These are phyloP conservation scores for Camelus dromedarius DNA, from an alignment of 2,113 vertebrate genomes.

Conservation along the genomic window DNA sequence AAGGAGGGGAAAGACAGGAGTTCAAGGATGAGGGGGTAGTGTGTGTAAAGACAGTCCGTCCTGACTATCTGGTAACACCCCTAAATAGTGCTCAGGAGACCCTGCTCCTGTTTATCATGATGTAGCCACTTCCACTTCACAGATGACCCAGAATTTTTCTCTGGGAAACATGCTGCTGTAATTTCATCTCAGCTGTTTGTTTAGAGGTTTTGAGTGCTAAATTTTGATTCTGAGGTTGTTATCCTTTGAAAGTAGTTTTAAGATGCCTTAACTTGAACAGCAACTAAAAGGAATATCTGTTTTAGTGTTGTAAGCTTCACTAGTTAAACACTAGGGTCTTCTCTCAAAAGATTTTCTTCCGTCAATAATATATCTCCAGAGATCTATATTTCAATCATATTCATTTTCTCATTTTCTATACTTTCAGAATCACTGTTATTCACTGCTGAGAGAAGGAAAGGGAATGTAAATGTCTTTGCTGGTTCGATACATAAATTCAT, in stretches of 20 bases:
- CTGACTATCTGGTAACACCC: not conserved
- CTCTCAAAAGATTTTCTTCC: not conserved
- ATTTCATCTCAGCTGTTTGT: constrained; percentile 61
- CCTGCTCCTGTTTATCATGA: not conserved
- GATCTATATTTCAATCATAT: not conserved
- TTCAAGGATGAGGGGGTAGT: not conserved
- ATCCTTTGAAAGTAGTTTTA: constrained; percentile 60
- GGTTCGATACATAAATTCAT: not conserved
- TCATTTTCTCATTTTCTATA: not conserved
- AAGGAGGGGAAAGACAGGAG: not conserved
- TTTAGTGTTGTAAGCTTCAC: not conserved
- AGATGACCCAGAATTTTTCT: not conserved
- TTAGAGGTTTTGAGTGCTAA: constrained; percentile 61
- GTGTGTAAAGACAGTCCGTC: not conserved
- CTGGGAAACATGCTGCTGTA: not conserved
- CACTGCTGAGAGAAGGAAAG: not conserved
- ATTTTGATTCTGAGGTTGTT: constrained; percentile 48
- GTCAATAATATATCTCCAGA: not conserved
- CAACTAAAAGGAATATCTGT: not conserved
- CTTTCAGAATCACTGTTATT: not conserved
- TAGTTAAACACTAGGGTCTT: not conserved
- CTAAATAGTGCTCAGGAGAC: not conserved
- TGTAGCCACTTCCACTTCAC: not conserved
- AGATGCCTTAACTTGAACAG: not conserved
- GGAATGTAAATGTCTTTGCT: not conserved